A percentile compares a stretch with the other conserved stretches of the same genome.
Evolutionary conservation across 2,888 invertebrate species (phyloP).

Genomic region (Acanthococcus lagerstroemiae): DNA sequence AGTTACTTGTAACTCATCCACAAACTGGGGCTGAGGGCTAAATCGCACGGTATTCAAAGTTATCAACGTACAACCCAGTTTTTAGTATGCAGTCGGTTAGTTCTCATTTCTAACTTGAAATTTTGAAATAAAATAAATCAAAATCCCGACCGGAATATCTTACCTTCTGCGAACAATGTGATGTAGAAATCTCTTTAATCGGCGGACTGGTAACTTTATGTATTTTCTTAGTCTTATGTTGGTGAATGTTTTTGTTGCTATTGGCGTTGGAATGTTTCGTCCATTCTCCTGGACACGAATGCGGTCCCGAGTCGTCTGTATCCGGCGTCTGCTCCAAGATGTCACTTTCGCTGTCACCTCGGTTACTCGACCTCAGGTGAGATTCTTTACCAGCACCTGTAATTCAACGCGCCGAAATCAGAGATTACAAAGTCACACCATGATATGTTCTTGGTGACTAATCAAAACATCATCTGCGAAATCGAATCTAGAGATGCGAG

Average conservation of each 20-base stretch:
- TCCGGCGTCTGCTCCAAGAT: conserved; percentile 60
- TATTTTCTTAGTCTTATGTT: conserved; percentile 23
- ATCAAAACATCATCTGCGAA: background rate
- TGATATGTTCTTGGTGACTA: background rate
- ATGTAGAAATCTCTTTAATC: conserved; percentile 10
- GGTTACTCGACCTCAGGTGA: conserved; percentile 36
- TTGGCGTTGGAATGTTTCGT: conserved; percentile 24
- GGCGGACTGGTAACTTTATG: conserved; percentile 20
- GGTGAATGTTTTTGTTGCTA: conserved; percentile 11
- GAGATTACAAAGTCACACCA: background rate
- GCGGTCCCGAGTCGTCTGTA: conserved; percentile 58
- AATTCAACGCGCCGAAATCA: background rate
- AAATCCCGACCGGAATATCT: too few species aligned
- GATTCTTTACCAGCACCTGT: conserved; percentile 17
- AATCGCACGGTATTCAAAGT: too few species aligned
- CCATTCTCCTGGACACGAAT: conserved; percentile 40
- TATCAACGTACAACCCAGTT: too few species aligned
- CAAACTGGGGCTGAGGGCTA: too few species aligned
- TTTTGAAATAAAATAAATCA: too few species aligned
- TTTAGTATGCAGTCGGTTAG: too few species aligned
- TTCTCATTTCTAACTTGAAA: too few species aligned
- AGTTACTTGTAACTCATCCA: too few species aligned
- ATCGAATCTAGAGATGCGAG: too few species aligned
- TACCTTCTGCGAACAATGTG: conserved; percentile 14
- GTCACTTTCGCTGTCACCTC: conserved; percentile 58